Percentiles rank a stretch among this genome's conserved stretches.
Conservation (phyloP, 2,113 vertebrate species). For the Leucoraja erinaceus region DNA sequence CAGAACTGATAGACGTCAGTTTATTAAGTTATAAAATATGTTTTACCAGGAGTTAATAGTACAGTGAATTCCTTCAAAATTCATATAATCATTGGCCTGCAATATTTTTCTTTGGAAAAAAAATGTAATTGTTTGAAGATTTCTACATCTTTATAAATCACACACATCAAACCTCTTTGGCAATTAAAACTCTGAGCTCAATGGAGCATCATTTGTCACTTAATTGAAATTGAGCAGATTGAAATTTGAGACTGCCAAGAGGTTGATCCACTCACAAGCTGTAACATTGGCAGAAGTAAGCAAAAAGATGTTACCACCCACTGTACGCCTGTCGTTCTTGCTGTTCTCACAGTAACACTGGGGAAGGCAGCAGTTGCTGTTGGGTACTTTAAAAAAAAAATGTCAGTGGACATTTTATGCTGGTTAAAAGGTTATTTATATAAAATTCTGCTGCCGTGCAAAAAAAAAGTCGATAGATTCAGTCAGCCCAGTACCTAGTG, state of each 20-base stretch:
- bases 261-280: background rate
- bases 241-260: background rate
- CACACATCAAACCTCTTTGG: background rate
- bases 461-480: conserved; percentile 37
- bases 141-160: background rate
- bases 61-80: conserved; percentile 2
- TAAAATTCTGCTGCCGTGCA: conserved; percentile 11
- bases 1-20: background rate
- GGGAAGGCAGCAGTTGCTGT: background rate
- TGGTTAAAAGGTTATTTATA: background rate
- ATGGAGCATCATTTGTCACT: background rate
- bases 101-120: background rate
- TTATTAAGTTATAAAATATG: background rate
- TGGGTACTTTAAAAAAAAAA: background rate
- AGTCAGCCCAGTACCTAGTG: conserved; percentile 38
- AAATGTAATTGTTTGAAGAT: background rate
- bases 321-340: background rate
- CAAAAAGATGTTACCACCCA: background rate
- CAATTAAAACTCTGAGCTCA: background rate
- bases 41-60: background rate
- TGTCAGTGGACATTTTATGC: background rate
- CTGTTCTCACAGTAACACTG: background rate
- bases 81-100: background rate
- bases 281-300: background rate
- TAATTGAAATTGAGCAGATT: background rate